Evolutionary conservation across 2,113 vertebrate species (phyloP).

Genomic region (Rhinoderma darwinii): DNA sequence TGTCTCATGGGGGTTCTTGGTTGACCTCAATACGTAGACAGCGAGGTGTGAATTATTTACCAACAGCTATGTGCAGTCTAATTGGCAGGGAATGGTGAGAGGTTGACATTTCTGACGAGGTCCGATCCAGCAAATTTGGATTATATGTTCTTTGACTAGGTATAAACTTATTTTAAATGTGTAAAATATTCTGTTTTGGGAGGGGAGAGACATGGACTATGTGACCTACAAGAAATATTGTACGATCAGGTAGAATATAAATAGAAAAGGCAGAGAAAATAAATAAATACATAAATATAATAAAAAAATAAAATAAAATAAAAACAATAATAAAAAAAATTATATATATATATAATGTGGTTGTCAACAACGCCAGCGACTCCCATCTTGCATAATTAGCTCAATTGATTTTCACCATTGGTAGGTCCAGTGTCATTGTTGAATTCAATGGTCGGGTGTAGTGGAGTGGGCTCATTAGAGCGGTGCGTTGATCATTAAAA

Average conservation of each 20-base stretch:
- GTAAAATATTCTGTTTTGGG: background rate
- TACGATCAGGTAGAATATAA: background rate
- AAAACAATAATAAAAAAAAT: too few relatives aligned
- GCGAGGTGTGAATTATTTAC: conserved; percentile 32
- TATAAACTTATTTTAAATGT: conserved; percentile 1
- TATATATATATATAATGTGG: accelerated
- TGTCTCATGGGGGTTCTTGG: background rate
- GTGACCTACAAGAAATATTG: background rate
- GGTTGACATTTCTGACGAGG: conserved; percentile 16
- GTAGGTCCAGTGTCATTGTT: too few relatives aligned
- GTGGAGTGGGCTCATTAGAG: too few relatives aligned
- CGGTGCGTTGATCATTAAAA: background rate
- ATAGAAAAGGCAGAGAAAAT: background rate
- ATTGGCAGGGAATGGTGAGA: background rate
- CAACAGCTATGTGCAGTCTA: background rate
- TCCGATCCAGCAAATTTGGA: background rate
- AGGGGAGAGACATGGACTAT: background rate
- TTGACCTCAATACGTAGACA: conserved; percentile 49
- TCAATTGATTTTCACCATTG: background rate
- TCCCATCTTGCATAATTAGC: background rate
- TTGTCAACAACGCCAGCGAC: too few relatives aligned
- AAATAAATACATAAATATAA: too few relatives aligned
- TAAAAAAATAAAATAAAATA: too few relatives aligned
- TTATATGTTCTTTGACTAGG: background rate
- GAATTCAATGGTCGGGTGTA: too few relatives aligned